Percentiles rank a stretch among this genome's conserved stretches.
These are phyloP conservation scores for Ophthalmolycus amberensis DNA, from an alignment of 2,113 vertebrate genomes.

Conservation along the genomic window DNA sequence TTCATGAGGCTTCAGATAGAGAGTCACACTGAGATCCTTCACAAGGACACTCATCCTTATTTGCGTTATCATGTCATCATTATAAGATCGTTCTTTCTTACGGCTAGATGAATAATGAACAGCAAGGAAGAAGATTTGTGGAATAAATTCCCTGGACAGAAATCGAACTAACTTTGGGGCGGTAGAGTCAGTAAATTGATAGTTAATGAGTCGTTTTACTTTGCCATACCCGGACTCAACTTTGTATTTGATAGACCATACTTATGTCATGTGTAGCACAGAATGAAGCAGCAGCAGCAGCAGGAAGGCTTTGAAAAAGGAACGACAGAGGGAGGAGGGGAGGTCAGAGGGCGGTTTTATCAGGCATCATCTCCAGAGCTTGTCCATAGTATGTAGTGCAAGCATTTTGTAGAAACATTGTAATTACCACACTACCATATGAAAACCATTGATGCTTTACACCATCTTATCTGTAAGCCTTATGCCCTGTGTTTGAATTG, in stretches of 20 bases:
- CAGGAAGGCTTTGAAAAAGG: not conserved
- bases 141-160: not conserved
- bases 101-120: slow-evolving; percentile 1
- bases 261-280: not conserved
- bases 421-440: not conserved
- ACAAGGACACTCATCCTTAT: not conserved
- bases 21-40: not conserved
- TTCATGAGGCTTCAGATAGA: not conserved
- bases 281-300: slow-evolving; percentile 37
- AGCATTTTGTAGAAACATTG: slow-evolving; percentile 3
- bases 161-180: not conserved
- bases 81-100: not conserved
- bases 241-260: slow-evolving; percentile 21
- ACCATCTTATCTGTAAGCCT: not conserved
- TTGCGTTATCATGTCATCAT: not conserved
- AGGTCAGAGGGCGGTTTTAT: too few relatives aligned
- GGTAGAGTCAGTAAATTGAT: not conserved
- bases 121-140: not conserved
- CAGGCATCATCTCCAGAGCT: slow-evolving; percentile 9
- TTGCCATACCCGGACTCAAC: slow-evolving; percentile 14
- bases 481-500: not conserved
- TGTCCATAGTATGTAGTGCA: not conserved
- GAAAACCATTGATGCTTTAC: not conserved
- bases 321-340: not conserved
- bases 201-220: slow-evolving; percentile 21